A percentile compares a stretch with the other conserved stretches of the same genome.
Evolutionary conservation across 2,113 vertebrate species (phyloP).

Genomic region (Proterorhinus semilunaris): DNA sequence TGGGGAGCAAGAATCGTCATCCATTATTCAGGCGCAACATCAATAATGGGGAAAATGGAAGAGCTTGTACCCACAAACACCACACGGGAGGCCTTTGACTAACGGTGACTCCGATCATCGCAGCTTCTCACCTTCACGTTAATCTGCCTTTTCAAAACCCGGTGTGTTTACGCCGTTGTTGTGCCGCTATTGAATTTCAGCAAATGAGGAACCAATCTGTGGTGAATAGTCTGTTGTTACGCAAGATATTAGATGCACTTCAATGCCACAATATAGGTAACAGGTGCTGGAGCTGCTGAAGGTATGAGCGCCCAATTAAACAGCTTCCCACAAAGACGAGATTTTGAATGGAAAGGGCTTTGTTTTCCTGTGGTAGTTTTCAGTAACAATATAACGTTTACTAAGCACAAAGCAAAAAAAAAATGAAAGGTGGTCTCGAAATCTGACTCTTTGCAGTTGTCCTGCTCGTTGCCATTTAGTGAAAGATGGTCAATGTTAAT

Average conservation of each 20-base stretch:
- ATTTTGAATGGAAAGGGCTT: constrained; percentile 3
- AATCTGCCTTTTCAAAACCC: constrained; percentile 22
- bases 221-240: constrained; percentile 52
- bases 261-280: constrained; percentile 33
- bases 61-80: constrained; percentile 17
- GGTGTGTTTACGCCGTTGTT: constrained; percentile 36
- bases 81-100: not conserved
- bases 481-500: too few relatives aligned
- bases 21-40: not conserved
- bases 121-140: not conserved
- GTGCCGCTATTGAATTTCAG: constrained; percentile 53
- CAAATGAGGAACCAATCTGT: constrained; percentile 50
- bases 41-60: constrained; percentile 34
- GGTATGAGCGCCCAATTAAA: constrained; percentile 33
- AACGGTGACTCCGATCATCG: not conserved
- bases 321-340: constrained; percentile 37
- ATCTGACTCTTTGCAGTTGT: too few relatives aligned
- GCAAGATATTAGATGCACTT: constrained; percentile 57
- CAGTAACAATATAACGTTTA: not conserved
- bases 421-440: too few relatives aligned
- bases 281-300: constrained; percentile 41
- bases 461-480: too few relatives aligned
- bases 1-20: constrained; percentile 6
- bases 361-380: too few relatives aligned
- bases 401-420: too few relatives aligned